Percentiles rank a stretch among this genome's conserved stretches.
These are phyloP conservation scores for Indri indri DNA, from an alignment of 2,113 vertebrate genomes.

Conservation along the genomic window DNA sequence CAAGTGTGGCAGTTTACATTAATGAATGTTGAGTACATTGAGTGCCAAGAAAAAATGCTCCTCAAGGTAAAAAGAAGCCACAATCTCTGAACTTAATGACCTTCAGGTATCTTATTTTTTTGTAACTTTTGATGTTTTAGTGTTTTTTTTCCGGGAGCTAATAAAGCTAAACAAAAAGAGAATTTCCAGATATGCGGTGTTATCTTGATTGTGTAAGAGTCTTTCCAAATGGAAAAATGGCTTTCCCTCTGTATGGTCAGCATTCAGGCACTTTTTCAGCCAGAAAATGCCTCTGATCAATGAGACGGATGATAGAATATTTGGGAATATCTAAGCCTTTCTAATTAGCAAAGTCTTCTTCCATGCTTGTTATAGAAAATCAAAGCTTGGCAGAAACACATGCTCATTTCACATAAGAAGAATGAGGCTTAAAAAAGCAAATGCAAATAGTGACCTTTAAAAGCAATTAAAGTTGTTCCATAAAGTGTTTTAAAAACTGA, in stretches of 20 bases:
- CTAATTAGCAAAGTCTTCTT: slow-evolving; percentile 42
- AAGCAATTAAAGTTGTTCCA: slow-evolving; percentile 39
- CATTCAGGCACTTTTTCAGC: neutral
- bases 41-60: neutral
- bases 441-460: slow-evolving; percentile 66
- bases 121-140: neutral
- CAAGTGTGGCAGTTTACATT: neutral
- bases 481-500: slow-evolving; percentile 54
- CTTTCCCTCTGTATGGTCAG: neutral
- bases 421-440: slow-evolving; percentile 50
- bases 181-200: neutral
- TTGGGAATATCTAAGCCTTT: neutral
- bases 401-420: slow-evolving; percentile 8
- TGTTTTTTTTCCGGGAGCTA: neutral
- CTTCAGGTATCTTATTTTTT: neutral
- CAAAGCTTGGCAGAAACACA: slow-evolving; percentile 48
- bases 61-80: neutral
- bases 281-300: slow-evolving; percentile 17
- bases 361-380: slow-evolving; percentile 37
- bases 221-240: slow-evolving; percentile 36
- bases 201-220: neutral
- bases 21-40: neutral
- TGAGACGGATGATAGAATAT: slow-evolving; percentile 28
- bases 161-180: neutral
- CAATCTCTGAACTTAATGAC: neutral